These are phyloP conservation scores for Brachycybe producta DNA, from an alignment of 2,888 invertebrate species.

Conservation along the genomic window DNA sequence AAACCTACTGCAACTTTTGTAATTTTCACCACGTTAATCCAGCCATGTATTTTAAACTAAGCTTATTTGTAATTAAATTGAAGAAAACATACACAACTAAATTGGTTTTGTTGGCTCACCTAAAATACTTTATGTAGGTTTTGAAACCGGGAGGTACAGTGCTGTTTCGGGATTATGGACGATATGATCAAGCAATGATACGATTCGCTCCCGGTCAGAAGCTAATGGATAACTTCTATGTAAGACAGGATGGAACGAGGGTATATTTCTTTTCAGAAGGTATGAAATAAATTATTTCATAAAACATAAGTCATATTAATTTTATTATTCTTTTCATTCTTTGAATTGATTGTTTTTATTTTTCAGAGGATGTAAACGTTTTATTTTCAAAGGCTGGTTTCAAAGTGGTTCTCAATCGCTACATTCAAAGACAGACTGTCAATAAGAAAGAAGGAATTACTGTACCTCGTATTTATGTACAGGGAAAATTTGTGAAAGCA, in stretches of 20 bases:
- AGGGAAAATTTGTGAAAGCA: constrained; percentile 54
- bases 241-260: constrained; percentile 93
- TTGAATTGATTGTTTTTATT: neutral
- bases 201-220: constrained; percentile 87
- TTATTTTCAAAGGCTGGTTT: constrained; percentile 60
- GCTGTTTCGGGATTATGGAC: constrained; percentile 83
- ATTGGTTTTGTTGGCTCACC: too few species aligned
- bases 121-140: constrained; percentile 11
- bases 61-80: too few species aligned
- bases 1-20: too few species aligned
- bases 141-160: constrained; percentile 55
- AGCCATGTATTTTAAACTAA: too few species aligned
- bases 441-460: constrained; percentile 85
- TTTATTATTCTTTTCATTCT: neutral
- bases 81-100: too few species aligned
- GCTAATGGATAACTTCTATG: constrained; percentile 82
- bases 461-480: constrained; percentile 84
- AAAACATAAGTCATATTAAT: neutral
- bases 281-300: constrained; percentile 20
- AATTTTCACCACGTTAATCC: too few species aligned
- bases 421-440: constrained; percentile 74
- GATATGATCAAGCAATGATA: constrained; percentile 90
- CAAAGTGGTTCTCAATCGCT: constrained; percentile 51
- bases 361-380: constrained; percentile 44
- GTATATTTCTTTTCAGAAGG: constrained; percentile 40